Conservation (phyloP, 2,888 invertebrate genomes). For the Bombylius major region DNA sequence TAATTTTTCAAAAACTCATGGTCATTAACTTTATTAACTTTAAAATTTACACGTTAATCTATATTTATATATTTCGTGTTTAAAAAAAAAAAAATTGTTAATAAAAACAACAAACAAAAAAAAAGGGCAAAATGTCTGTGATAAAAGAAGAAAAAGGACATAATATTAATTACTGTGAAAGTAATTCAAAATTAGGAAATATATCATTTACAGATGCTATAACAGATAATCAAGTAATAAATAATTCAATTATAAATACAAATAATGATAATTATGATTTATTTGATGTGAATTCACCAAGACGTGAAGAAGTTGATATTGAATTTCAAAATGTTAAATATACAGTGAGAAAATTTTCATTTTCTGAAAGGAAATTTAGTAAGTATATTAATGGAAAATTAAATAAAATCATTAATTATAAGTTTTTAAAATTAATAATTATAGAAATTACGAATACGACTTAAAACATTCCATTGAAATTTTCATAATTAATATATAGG, state of each 20-base stretch:
- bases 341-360: constrained; percentile 43
- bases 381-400: constrained; percentile 27
- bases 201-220: constrained; percentile 23
- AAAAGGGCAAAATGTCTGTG: neutral
- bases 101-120: too few species aligned
- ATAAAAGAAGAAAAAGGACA: neutral
- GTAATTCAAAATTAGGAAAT: constrained; percentile 17
- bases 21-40: too few species aligned
- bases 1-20: too few species aligned
- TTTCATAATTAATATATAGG: too few species aligned
- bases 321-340: constrained; percentile 57
- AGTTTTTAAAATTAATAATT: neutral
- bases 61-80: too few species aligned
- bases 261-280: constrained; percentile 14
- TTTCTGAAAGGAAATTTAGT: constrained; percentile 47
- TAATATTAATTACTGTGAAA: constrained; percentile 25
- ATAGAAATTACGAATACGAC: neutral
- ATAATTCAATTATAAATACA: constrained; percentile 13
- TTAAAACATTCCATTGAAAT: too few species aligned
- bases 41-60: too few species aligned
- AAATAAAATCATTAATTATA: too few species aligned
- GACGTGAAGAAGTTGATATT: constrained; percentile 50
- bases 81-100: neutral
- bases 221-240: constrained; percentile 18
- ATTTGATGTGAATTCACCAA: constrained; percentile 22